Conservation (phyloP, 2,888 invertebrate genomes). For the Ecdyonurus torrentis region DNA sequence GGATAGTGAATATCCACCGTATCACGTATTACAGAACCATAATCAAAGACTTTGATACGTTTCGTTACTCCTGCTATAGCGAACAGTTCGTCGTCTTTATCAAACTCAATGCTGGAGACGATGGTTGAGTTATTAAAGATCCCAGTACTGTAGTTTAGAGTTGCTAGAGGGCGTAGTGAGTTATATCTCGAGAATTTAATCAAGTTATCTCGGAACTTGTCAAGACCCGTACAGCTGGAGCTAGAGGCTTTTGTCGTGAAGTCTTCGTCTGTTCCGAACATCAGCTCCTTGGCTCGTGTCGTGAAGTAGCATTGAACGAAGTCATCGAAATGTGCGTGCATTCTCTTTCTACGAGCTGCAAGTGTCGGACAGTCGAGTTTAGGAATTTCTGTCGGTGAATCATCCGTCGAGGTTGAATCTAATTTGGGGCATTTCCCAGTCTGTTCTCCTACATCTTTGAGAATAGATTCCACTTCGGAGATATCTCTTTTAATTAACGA, state of each 20-base stretch:
- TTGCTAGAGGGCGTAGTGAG: conserved; percentile 62
- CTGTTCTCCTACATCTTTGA: conserved; percentile 21
- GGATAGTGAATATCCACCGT: conserved; percentile 86
- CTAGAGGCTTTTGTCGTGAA: conserved; percentile 21
- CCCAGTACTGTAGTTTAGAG: conserved; percentile 78
- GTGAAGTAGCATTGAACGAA: conserved; percentile 75
- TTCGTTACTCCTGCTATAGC: conserved; percentile 93
- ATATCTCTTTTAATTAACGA: conserved; percentile 57
- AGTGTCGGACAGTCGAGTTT: conserved; percentile 28
- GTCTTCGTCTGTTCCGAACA: conserved; percentile 32
- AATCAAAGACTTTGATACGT: conserved; percentile 86
- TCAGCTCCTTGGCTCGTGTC: conserved; percentile 52
- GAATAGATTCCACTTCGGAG: conserved; percentile 48
- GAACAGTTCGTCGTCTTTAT: conserved; percentile 88
- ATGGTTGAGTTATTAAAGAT: conserved; percentile 73
- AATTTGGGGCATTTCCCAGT: conserved; percentile 34
- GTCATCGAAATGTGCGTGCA: conserved; percentile 78
- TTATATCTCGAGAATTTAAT: conserved; percentile 71
- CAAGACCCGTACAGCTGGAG: conserved; percentile 31
- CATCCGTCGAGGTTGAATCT: conserved; percentile 19
- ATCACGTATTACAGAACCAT: conserved; percentile 66
- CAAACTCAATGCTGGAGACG: conserved; percentile 87
- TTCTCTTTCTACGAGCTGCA: conserved; percentile 50
- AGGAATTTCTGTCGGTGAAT: conserved; percentile 2
- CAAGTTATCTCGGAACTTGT: conserved; percentile 67